phyloP scores from a whole-genome alignment of 2,797 vertebrate genomes.

The Lutjanus campechanus region DNA sequence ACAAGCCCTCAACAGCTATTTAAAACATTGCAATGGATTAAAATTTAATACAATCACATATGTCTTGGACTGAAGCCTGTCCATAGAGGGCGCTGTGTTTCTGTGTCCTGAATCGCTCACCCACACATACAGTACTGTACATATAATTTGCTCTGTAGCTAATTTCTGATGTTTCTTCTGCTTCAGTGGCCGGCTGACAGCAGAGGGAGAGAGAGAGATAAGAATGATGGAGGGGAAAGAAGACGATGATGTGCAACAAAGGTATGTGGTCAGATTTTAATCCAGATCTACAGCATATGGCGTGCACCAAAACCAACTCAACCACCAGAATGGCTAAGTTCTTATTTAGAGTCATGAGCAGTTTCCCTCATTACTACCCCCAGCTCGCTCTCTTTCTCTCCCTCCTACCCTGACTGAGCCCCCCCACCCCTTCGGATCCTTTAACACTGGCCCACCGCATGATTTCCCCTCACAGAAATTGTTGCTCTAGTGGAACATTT shows the following conservation, averaged over 20 bases:
- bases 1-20: neutral
- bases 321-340: conserved; percentile 31
- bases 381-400: neutral
- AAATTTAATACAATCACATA: neutral
- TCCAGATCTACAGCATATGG: neutral
- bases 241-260: conserved; percentile 13
- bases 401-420: conserved; percentile 23
- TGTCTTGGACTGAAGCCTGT: neutral
- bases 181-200: conserved; percentile 28
- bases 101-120: conserved; percentile 14
- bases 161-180: neutral
- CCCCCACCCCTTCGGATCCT: conserved; percentile 28
- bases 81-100: conserved; percentile 57
- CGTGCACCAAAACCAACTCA: conserved; percentile 17
- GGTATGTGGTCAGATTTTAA: conserved; percentile 40
- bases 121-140: neutral
- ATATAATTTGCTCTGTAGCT: neutral
- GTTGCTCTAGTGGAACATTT: conserved; percentile 88
- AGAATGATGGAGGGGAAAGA: conserved; percentile 7
- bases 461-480: conserved; percentile 80
- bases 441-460: conserved; percentile 65
- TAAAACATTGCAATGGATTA: neutral
- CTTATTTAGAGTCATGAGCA: conserved; percentile 37
- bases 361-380: neutral
- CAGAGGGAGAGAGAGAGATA: conserved; percentile 40